Evolutionary conservation across 2,797 vertebrate genomes (phyloP), one percentile per base, ranked within the genome.

Genomic region (Anomalospiza imberbis): DNA sequence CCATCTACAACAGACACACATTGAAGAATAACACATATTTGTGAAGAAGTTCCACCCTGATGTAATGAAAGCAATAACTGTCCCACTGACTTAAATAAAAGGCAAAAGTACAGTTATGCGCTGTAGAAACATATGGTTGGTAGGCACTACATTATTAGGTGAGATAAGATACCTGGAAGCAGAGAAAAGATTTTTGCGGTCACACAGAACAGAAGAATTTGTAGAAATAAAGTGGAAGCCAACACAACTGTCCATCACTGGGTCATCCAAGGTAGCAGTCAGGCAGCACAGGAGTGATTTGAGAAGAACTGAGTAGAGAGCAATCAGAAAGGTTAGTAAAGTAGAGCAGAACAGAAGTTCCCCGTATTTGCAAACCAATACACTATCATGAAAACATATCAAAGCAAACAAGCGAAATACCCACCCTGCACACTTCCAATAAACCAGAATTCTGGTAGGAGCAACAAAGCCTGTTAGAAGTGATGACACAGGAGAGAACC

Each of bases 301-400:
- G 71, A 88, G 89, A 80, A 85, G 63, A 94, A 90, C 86, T 74
- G 71, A 93, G 76, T 74, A 80, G 36, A 85, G 53, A 95, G 68
- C 75, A 91, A 93, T 61, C 50, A 85, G 68, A 93, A 85, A 91
- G 21, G 73, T 92, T 91, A 93, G 68, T 54, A 83, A 85, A 87
- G 73, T 7, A 26, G 18, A 95, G 42, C 34, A 76, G 75, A 28
- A 79, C 28, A 57, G 17, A 38, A 79, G 32, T 53, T 71, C 20
- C 32, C 26, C 63, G 0, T n/a, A 67, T 67, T 50, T 92, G 28
- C 63, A 95, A 78, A 65, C 11, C 63, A 67, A 76, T 24, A 62
- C 10, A 29, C 8, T n/a, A 47, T n/a, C 17, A 79, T 31, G 32
- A 74, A 38, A 86, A 77, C 20, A 19, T 24, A 63, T 6, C 58